Evolutionary conservation across 2,113 vertebrate species (phyloP), one percentile per base, ranked within the genome.

Genomic region (Neolamprologus toae): DNA sequence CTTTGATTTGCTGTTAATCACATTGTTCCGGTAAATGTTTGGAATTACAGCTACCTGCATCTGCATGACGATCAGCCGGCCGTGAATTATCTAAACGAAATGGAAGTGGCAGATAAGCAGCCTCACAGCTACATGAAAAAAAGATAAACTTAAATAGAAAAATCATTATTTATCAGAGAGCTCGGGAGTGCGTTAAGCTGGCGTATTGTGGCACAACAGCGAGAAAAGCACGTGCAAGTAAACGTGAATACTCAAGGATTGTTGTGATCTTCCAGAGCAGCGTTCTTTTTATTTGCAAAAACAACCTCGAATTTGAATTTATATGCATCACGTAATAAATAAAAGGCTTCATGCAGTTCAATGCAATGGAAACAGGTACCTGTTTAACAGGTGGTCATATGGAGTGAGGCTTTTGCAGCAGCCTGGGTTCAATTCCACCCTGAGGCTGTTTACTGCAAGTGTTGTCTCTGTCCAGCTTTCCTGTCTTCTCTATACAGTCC

Each of bases 1-100:
- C 79, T 31, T 49, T 37, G 19, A 80, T 93, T 47, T 85, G 66
- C 90, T 90, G 91, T 93, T 89, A 91, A 93, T 89, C 7, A 54
- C 16, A 54, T 16, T 88, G 66, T 85, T 84, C 68, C 78, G 73
- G 80, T 71, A 81, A 87, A 91, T 83, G 81, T 90, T 86, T 68
- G 53, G 86, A 92, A 76, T 88, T 66, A 82, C 82, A 83, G 86
- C 86, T 76, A 81, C 37, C 47, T 87, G 68, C 89, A 84, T 86
- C 80, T 42, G 81, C 45, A 19, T 45, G 81, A 93, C 83, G 71
- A 80, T 80, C 85, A 84, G 7, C 40, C 23, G 21, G 5, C 42
- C 66, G 80, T 91, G 73, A 88, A 91, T 94, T 86, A 90, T 91
- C 85, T 61, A 86, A 89, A 89, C 53, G 79, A 92, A 90, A 90